These are phyloP conservation scores for Eristalis intricaria DNA, from an alignment of 2,888 invertebrate species.

Conservation along the genomic window DNA sequence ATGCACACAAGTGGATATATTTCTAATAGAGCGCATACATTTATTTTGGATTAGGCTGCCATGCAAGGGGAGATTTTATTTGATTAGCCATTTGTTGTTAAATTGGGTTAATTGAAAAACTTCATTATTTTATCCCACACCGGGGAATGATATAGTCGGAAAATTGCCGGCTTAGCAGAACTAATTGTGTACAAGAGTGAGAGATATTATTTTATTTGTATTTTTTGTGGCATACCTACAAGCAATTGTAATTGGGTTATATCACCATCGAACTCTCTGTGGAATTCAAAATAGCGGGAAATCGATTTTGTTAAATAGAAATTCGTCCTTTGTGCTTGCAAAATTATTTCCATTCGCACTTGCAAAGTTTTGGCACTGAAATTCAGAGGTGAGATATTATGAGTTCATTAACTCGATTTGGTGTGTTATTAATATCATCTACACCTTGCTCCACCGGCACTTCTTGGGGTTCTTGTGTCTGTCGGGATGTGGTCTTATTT, in stretches of 20 bases:
- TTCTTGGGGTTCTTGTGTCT: too few relatives aligned
- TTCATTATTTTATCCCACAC: constrained; percentile 49
- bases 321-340: not conserved
- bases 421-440: too few relatives aligned
- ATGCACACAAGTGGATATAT: not conserved
- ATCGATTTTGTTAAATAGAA: not conserved
- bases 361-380: not conserved
- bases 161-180: not conserved
- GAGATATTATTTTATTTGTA: not conserved
- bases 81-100: constrained; percentile 59
- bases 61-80: constrained; percentile 24
- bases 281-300: not conserved
- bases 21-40: not conserved
- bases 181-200: not conserved
- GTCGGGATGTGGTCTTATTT: too few relatives aligned
- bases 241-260: not conserved
- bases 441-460: too few relatives aligned
- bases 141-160: not conserved
- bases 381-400: not conserved
- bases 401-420: not conserved
- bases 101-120: constrained; percentile 62
- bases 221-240: too few relatives aligned
- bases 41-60: not conserved
- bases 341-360: not conserved
- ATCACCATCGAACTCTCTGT: not conserved